Evolutionary conservation across 2,113 vertebrate species (phyloP), one percentile per base, ranked within the genome.

Genomic region (Larimichthys crocea): DNA sequence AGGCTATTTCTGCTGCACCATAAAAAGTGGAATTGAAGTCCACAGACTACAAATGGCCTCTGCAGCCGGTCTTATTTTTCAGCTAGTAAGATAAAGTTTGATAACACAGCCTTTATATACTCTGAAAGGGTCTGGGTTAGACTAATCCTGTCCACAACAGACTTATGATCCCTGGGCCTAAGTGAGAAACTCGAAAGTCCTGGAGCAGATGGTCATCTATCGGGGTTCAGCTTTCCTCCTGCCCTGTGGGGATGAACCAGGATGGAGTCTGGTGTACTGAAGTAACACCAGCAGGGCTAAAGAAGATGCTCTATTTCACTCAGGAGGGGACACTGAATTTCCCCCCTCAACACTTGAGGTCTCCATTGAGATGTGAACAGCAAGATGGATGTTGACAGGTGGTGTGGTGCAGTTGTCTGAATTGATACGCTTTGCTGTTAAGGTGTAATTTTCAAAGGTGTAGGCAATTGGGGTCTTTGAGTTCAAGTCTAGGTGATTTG

Each of bases 301-400:
- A 88, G 78, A 84, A 70, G 74, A 85, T 19, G 5, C 63, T 60
- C 56, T 71, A 59, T 83, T 90, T 91, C 59, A 75, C 83, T 83
- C 53, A 73, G 82, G 35, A 68, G 60, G 52, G 56, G 74, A 84
- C 69, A 70, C 29, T 48, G 79, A 74, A 74, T 74, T 71, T 35
- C 22, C 35, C 48, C 31, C 26, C 42, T 19, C 35, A 86, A 71
- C 82, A 81, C 79, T 87, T 63, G 46, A 77, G 61, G 59, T 68
- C 84, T 88, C 68, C 64, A 69, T 74, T 86, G 66, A 87, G 78
- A 77, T 85, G 80, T 83, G 84, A 90, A 86, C 83, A 83, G 71
- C 56, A 76, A 86, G 83, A 90, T 88, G 49, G 80, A 87, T 86
- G 89, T 79, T 72, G 87, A 88, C 89, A 82, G 75, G 71, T 53